Conservation (phyloP, 2,888 invertebrate species). For the Orthosia cruda region DNA sequence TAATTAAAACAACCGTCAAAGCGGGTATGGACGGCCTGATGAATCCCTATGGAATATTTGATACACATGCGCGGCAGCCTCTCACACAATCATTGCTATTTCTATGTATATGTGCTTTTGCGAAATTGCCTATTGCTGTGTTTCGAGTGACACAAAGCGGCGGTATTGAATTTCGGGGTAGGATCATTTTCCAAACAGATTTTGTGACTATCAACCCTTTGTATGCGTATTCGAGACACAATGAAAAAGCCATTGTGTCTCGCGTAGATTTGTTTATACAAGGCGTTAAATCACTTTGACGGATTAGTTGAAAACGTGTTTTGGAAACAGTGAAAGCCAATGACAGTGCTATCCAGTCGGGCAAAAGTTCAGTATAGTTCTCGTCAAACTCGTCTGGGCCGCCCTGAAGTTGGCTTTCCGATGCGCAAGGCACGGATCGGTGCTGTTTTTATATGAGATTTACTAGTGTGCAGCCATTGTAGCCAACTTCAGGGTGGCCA, state of each 20-base stretch:
- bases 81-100: conserved; percentile 27
- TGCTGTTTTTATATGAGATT: too few relatives aligned
- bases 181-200: conserved; percentile 3
- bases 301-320: not conserved
- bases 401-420: too few relatives aligned
- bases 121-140: conserved; percentile 34
- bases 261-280: too few relatives aligned
- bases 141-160: conserved; percentile 24
- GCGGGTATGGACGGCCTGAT: conserved; percentile 56
- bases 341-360: too few relatives aligned
- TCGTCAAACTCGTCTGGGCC: too few relatives aligned
- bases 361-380: too few relatives aligned
- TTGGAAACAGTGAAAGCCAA: not conserved
- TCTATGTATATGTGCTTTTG: conserved; percentile 17
- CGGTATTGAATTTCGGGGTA: conserved; percentile 23
- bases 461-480: too few relatives aligned
- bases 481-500: too few relatives aligned
- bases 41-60: conserved; percentile 60
- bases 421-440: too few relatives aligned
- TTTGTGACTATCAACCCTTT: conserved; percentile 4
- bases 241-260: too few relatives aligned
- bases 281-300: not conserved
- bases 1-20: conserved; percentile 76
- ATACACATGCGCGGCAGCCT: conserved; percentile 49
- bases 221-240: too few relatives aligned